These are phyloP conservation scores for Rhogogaster chlorosoma DNA, from an alignment of 2,888 invertebrate genomes.

Conservation along the genomic window DNA sequence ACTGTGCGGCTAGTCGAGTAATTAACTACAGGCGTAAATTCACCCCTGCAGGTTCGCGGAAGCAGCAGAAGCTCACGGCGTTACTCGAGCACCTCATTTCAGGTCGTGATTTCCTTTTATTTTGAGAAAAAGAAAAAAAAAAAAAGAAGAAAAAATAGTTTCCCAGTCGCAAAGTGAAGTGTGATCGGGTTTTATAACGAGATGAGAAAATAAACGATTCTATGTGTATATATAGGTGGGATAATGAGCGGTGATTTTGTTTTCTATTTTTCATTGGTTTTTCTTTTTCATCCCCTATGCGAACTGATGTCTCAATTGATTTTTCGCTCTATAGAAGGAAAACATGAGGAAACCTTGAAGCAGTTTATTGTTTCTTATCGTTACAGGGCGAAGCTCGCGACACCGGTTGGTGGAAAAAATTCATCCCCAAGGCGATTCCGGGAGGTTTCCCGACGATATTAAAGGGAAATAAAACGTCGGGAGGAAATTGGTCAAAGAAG, in stretches of 20 bases:
- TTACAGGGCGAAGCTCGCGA: neutral
- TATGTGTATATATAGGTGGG: neutral
- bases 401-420: neutral
- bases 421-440: neutral
- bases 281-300: too few relatives aligned
- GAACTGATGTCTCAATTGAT: too few relatives aligned
- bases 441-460: neutral
- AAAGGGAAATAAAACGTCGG: conserved; percentile 3
- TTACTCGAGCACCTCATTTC: neutral
- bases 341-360: neutral
- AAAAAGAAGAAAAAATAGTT: neutral
- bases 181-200: neutral
- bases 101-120: neutral
- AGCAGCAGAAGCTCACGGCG: neutral
- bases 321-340: too few relatives aligned
- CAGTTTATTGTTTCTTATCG: conserved; percentile 2
- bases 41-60: neutral
- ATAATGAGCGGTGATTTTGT: too few relatives aligned
- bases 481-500: conserved; percentile 3
- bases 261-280: too few relatives aligned
- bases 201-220: neutral
- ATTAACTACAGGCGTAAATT: neutral
- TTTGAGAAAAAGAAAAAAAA: neutral
- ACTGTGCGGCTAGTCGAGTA: neutral
- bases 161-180: neutral